phyloP scores from a whole-genome alignment of 2,797 vertebrate genomes.

The Podarcis siculus region DNA sequence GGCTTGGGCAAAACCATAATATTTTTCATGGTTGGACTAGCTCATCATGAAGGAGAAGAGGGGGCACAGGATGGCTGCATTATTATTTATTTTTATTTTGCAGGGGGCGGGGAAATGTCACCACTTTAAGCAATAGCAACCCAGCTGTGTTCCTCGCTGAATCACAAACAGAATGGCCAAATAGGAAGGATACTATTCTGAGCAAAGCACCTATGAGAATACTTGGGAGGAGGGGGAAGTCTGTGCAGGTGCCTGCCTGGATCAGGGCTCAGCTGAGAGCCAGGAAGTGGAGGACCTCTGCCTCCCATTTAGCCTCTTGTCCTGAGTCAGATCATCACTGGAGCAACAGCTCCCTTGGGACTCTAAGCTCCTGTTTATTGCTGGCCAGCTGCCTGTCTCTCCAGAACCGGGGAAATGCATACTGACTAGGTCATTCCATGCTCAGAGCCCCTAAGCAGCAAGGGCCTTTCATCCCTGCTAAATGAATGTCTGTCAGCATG shows the following conservation, averaged over 20 bases:
- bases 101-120: neutral
- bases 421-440: too few species aligned
- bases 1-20: neutral
- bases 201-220: neutral
- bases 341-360: neutral
- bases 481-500: neutral
- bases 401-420: neutral
- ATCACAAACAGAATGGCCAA: too few species aligned
- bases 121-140: neutral
- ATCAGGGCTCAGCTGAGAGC: neutral
- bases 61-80: neutral
- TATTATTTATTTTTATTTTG: too few species aligned
- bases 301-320: too few species aligned
- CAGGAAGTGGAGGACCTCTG: neutral
- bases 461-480: neutral
- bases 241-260: neutral
- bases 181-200: too few species aligned
- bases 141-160: too few species aligned
- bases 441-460: neutral
- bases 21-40: neutral
- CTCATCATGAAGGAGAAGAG: neutral
- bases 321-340: neutral
- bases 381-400: neutral
- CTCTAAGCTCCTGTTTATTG: neutral
- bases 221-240: neutral